Base-by-base conservation (phyloP, 2,113 vertebrate species). In the Montifringilla adamsi region DNA sequence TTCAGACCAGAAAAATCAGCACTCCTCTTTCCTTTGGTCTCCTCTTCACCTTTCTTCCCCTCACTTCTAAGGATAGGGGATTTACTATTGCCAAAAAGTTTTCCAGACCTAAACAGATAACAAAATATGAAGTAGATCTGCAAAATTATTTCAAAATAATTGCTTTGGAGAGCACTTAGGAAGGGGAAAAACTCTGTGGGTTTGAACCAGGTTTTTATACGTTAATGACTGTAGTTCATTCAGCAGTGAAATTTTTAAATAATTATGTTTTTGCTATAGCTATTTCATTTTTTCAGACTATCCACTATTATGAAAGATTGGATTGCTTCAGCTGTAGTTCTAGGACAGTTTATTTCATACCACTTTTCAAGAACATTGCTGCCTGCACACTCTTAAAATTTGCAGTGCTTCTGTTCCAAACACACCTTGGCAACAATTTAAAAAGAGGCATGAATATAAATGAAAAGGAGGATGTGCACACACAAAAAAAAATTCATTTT, bases 401-500 rank as follows among this genome's bases (percentile, higher is more conserved):
- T 44, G 6, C 26, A 69, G 4, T 26, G 27, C 13, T 70, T 92
- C 81, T 3, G 0, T 77, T 75, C 15, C 55, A 69, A 93, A 84
- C 10, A 13, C 15, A 56, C 0, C 1, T 31, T 70, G 59, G 41
- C n/a, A 85, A 49, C 11, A 56, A 44, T 66, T 89, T 74, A 0
- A 2, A 75, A 76, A 89, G 66, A 74, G 1, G 26, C 30, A 66
- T 70, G 7, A 91, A 56, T 49, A 43, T 67, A 92, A 88, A 81
- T 52, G 21, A 90, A 86, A 92, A 80, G 15, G 44, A 77, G 23
- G 35, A 67, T 63, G 7, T 46, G 13, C n/a, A 56, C 33, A 55
- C 21, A 77, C 30, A 82, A 7, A 28, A 10, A 41, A 47, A 68
- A 72, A 20, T 3, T 76, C 1, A 3, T 76, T 76, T 55, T 37